These are phyloP conservation scores for Drosophila fungiperda DNA, from an alignment of 2,888 invertebrate genomes.

Conservation along the genomic window DNA sequence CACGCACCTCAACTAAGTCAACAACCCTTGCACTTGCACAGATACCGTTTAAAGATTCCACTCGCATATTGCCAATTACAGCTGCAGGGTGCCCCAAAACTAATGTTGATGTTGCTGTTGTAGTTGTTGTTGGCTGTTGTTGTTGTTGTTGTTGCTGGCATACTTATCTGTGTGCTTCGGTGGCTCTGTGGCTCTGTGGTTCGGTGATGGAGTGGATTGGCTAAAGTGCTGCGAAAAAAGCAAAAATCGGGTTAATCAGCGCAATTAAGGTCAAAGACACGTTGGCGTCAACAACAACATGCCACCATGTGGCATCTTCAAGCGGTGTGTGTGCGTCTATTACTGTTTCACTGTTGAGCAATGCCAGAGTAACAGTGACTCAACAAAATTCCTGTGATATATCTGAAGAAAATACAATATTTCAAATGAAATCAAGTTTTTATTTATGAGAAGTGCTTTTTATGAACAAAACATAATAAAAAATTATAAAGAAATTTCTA, in stretches of 20 bases:
- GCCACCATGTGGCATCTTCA: constrained; percentile 39
- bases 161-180: constrained; percentile 35
- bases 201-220: constrained; percentile 29
- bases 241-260: constrained; percentile 71
- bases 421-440: not conserved
- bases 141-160: constrained; percentile 8
- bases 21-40: constrained; percentile 2
- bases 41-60: constrained; percentile 5
- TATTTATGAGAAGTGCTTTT: not conserved
- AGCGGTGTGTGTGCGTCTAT: constrained; percentile 6
- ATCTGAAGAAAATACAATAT: not conserved
- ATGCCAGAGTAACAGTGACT: not conserved
- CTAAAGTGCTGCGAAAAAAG: constrained; percentile 66
- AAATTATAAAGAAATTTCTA: rapidly evolving
- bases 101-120: constrained; percentile 41
- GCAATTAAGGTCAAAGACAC: constrained; percentile 79
- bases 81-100: constrained; percentile 37
- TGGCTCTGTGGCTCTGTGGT: constrained; percentile 15
- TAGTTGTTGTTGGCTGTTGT: constrained; percentile 4
- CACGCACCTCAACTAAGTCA: not conserved
- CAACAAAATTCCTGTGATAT: not conserved
- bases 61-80: constrained; percentile 22
- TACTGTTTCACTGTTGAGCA: constrained; percentile 10
- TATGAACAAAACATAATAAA: not conserved
- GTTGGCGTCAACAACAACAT: constrained; percentile 62